Conservation (phyloP, 2,113 vertebrate species). For the Neofelis nebulosa region DNA sequence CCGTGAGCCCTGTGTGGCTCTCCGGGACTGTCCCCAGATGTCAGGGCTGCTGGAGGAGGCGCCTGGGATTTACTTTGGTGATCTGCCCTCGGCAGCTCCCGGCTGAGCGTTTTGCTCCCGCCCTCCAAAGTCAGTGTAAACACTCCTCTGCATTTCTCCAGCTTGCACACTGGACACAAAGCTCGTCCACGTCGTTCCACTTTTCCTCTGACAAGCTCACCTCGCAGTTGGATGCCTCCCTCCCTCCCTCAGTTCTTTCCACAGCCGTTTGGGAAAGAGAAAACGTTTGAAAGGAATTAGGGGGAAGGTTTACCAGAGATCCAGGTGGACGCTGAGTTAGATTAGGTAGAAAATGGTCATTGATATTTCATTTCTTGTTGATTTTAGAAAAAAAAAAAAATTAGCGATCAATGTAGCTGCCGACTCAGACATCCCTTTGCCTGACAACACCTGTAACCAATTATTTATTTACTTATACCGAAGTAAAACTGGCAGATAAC, state of each 20-base stretch:
- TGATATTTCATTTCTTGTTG: background rate
- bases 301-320: background rate
- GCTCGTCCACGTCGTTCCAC: fast-evolving
- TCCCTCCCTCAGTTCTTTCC: background rate
- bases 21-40: background rate
- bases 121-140: background rate
- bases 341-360: slow-evolving; percentile 20
- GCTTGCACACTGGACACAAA: background rate
- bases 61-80: background rate
- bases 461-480: background rate
- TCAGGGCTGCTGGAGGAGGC: background rate
- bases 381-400: background rate
- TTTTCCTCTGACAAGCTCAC: background rate
- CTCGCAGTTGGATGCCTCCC: background rate
- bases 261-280: background rate
- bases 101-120: background rate
- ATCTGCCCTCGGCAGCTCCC: background rate
- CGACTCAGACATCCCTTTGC: background rate
- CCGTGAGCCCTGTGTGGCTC: background rate
- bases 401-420: background rate
- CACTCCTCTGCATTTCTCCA: fast-evolving
- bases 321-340: background rate
- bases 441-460: background rate
- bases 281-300: background rate
- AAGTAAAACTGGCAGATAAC: background rate